Conservation (phyloP, 2,797 vertebrate species). For the Adrianichthys oophorus region DNA sequence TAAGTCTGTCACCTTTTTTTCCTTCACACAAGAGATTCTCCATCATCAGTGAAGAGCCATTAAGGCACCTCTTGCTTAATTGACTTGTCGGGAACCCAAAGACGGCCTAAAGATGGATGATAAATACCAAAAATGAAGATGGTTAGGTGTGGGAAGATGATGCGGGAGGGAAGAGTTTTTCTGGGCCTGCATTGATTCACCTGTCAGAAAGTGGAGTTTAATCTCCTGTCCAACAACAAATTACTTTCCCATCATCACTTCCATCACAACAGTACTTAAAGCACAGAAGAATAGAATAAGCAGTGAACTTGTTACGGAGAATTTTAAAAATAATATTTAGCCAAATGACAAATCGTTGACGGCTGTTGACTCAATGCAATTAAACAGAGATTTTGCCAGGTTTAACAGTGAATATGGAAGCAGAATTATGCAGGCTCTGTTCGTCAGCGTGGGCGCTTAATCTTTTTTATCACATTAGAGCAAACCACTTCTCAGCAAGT, state of each 20-base stretch:
- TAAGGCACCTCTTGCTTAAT: slow-evolving; percentile 79
- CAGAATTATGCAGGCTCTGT: slow-evolving; percentile 16
- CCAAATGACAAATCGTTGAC: slow-evolving; percentile 20
- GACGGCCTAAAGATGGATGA: slow-evolving; percentile 77
- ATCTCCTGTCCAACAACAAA: slow-evolving; percentile 70
- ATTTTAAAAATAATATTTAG: slow-evolving; percentile 25
- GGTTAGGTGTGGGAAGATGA: slow-evolving; percentile 60
- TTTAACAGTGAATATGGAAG: slow-evolving; percentile 45
- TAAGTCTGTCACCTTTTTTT: slow-evolving; percentile 65
- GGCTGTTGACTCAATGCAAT: slow-evolving; percentile 12
- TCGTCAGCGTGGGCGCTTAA: slow-evolving; percentile 26
- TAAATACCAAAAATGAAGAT: slow-evolving; percentile 78
- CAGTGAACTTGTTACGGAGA: slow-evolving; percentile 18
- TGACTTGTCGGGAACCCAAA: slow-evolving; percentile 77
- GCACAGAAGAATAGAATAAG: slow-evolving; percentile 40
- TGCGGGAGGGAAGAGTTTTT: slow-evolving; percentile 47
- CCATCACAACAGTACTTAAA: slow-evolving; percentile 58
- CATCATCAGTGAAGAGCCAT: slow-evolving; percentile 75
- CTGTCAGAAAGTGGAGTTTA: slow-evolving; percentile 69
- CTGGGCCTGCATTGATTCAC: slow-evolving; percentile 72
- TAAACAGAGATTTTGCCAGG: slow-evolving; percentile 29
- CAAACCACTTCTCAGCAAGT: slow-evolving; percentile 44
- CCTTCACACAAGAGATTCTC: slow-evolving; percentile 73
- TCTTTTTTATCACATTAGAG: slow-evolving; percentile 38
- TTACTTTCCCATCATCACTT: slow-evolving; percentile 57